Evolutionary conservation across 2,888 invertebrate genomes (phyloP).

Genomic region (Poecilus cupreus): DNA sequence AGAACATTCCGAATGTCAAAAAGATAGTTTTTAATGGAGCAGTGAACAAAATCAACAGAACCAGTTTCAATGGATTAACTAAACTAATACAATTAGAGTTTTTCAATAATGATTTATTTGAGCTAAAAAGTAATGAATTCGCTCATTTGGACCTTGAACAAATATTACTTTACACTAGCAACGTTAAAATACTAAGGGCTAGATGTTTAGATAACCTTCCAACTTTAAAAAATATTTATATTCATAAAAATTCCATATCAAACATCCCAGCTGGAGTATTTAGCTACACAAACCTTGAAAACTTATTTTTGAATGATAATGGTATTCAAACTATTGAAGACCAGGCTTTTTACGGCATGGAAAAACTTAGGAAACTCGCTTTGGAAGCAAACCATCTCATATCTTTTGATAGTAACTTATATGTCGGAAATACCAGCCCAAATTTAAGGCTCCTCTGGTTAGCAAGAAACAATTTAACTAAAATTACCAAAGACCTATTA

Average conservation of each 20-base stretch:
- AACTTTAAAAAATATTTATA: not conserved
- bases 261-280: constrained; percentile 9
- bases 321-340: constrained; percentile 19
- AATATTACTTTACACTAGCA: not conserved
- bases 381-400: not conserved
- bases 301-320: constrained; percentile 36
- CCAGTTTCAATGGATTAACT: not conserved
- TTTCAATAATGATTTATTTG: constrained; percentile 8
- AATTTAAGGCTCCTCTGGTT: not conserved
- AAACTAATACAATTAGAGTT: constrained; percentile 9
- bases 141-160: not conserved
- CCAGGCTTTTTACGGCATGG: constrained; percentile 38
- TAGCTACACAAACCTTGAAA: not conserved
- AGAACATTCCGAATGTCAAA: not conserved
- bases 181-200: not conserved
- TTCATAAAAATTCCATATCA: constrained; percentile 30
- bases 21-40: not conserved
- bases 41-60: not conserved
- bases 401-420: not conserved
- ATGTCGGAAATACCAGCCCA: constrained; percentile 21
- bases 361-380: not conserved
- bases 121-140: not conserved
- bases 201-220: not conserved
- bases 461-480: constrained; percentile 10
- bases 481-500: not conserved